These are phyloP conservation scores for Saguinus midas DNA, from an alignment of 2,113 vertebrate genomes.

Conservation along the genomic window DNA sequence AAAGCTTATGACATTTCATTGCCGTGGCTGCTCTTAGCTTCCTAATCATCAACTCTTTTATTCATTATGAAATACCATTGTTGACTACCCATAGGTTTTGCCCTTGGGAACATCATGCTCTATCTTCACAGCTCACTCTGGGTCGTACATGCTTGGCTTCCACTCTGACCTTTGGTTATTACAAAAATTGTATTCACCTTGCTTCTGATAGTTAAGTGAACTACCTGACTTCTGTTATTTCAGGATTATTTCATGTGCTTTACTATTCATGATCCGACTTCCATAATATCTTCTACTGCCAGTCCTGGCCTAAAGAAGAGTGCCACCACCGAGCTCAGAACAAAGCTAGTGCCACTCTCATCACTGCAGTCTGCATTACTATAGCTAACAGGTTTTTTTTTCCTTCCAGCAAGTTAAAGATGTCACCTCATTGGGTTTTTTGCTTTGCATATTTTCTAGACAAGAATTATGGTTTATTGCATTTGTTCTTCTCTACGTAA, in stretches of 20 bases:
- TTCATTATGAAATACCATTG: background rate
- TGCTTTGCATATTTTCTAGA: background rate
- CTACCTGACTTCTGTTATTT: background rate
- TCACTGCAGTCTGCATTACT: background rate
- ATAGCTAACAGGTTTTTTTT: background rate
- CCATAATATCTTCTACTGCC: background rate
- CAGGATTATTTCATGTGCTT: background rate
- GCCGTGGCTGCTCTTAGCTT: background rate
- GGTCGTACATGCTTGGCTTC: background rate
- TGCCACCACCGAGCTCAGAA: background rate
- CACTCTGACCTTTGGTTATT: background rate
- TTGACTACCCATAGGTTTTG: background rate
- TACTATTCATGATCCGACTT: background rate
- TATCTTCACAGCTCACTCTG: background rate
- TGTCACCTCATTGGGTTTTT: background rate
- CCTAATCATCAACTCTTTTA: background rate
- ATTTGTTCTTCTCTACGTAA: background rate
- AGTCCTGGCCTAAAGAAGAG: background rate
- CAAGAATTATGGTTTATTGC: background rate
- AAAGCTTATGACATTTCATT: background rate
- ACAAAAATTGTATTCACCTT: background rate
- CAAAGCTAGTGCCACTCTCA: too few species aligned
- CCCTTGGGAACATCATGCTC: background rate
- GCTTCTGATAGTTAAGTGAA: background rate
- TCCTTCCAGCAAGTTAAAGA: background rate